Conservation (phyloP, 2,113 vertebrate genomes). For the Uria aalge region DNA sequence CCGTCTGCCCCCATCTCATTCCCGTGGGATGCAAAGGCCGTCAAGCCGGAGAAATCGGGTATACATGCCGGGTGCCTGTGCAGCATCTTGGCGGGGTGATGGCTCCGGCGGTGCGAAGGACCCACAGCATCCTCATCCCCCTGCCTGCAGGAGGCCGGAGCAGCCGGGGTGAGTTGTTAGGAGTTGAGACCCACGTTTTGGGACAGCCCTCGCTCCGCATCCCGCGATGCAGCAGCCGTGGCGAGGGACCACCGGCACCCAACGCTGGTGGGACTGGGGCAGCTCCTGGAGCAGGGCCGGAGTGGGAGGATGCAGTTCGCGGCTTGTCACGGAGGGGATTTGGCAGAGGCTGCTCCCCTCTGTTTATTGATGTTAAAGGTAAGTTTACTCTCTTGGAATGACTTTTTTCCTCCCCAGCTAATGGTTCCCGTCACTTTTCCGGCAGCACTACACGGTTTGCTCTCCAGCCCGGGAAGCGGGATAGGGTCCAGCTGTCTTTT, state of each 20-base stretch:
- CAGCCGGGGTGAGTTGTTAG: accelerated
- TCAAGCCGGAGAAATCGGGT: neutral
- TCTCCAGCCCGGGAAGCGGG: neutral
- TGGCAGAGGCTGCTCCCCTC: neutral
- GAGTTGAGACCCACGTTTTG: accelerated
- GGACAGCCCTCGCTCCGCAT: neutral
- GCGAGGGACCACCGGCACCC: neutral
- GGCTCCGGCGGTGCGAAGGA: accelerated
- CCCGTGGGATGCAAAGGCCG: neutral
- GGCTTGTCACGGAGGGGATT: neutral
- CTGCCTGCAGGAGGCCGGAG: neutral
- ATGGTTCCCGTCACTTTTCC: neutral
- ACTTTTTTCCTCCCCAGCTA: neutral
- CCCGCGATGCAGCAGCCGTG: accelerated
- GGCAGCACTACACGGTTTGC: neutral
- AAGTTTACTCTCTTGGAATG: neutral
- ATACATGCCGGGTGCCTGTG: accelerated
- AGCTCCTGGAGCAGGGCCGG: accelerated
- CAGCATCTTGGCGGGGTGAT: neutral
- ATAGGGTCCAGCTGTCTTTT: neutral
- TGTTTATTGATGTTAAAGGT: neutral
- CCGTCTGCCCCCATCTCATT: neutral
- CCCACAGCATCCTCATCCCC: neutral
- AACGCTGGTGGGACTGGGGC: neutral
- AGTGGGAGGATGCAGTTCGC: neutral